phyloP scores from a whole-genome alignment of 2,113 vertebrate species.

The Haliaeetus leucogaster region DNA sequence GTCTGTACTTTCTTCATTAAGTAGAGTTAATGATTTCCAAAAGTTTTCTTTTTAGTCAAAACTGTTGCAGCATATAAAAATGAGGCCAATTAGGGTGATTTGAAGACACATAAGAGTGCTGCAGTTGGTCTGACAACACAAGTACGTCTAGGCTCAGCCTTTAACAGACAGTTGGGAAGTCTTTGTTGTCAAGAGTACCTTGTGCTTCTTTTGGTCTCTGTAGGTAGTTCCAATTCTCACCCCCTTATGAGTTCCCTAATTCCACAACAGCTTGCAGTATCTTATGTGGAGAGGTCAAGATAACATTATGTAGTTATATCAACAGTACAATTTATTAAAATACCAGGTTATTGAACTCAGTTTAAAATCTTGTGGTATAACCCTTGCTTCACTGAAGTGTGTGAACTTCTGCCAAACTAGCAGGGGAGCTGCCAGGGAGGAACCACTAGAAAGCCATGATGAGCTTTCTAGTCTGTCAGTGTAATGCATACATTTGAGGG shows the following conservation, averaged over 20 bases:
- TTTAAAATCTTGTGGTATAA: neutral
- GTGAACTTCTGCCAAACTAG: neutral
- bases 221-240: neutral
- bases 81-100: neutral
- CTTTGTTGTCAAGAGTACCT: neutral
- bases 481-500: neutral
- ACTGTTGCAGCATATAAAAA: neutral
- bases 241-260: neutral
- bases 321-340: neutral
- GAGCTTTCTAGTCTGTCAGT: neutral
- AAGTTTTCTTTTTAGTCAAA: constrained; percentile 11
- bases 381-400: neutral
- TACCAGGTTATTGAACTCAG: neutral
- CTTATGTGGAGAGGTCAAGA: neutral
- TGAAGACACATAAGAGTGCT: neutral
- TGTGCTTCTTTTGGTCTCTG: neutral
- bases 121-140: neutral
- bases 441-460: neutral
- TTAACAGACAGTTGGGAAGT: neutral
- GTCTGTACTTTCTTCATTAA: constrained; percentile 39
- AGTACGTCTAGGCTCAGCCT: neutral
- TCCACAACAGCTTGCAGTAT: neutral
- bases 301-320: neutral
- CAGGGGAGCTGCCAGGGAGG: neutral
- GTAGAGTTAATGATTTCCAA: constrained; percentile 33